Conservation (phyloP, 1,140 invertebrate species). For the Drosophila novamexicana region DNA sequence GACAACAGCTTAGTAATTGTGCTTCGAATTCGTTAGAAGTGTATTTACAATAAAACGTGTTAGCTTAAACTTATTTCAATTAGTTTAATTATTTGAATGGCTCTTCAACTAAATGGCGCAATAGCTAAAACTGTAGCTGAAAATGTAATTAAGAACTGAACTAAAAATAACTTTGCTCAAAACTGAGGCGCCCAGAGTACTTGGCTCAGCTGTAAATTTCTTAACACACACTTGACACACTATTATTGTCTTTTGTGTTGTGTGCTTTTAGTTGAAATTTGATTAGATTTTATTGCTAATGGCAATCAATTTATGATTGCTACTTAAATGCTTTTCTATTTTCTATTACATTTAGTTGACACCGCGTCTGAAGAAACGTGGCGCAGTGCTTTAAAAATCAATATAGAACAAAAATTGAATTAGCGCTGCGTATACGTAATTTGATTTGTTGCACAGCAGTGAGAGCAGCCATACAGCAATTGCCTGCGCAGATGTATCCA, state of each 20-base stretch:
- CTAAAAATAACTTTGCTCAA: conserved; percentile 9
- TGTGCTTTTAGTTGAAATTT: conserved; percentile 70
- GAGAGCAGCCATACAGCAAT: not conserved
- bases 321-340: conserved; percentile 64
- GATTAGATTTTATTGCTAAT: conserved; percentile 71
- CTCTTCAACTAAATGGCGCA: too few relatives aligned
- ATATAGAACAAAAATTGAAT: conserved; percentile 52
- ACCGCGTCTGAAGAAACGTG: conserved; percentile 42
- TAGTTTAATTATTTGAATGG: too few relatives aligned
- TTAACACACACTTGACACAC: conserved; percentile 7
- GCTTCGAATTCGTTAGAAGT: too few relatives aligned
- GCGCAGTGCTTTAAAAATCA: conserved; percentile 54
- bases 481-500: not conserved
- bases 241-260: conserved; percentile 28
- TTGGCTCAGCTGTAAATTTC: not conserved
- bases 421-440: conserved; percentile 52
- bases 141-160: not conserved
- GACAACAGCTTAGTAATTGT: too few relatives aligned
- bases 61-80: too few relatives aligned
- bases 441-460: conserved; percentile 29
- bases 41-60: too few relatives aligned
- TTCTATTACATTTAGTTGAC: conserved; percentile 36
- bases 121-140: not conserved
- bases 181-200: not conserved
- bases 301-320: conserved; percentile 61